Conservation (phyloP, 2,888 invertebrate genomes). For the Lasioglossum villosulum region DNA sequence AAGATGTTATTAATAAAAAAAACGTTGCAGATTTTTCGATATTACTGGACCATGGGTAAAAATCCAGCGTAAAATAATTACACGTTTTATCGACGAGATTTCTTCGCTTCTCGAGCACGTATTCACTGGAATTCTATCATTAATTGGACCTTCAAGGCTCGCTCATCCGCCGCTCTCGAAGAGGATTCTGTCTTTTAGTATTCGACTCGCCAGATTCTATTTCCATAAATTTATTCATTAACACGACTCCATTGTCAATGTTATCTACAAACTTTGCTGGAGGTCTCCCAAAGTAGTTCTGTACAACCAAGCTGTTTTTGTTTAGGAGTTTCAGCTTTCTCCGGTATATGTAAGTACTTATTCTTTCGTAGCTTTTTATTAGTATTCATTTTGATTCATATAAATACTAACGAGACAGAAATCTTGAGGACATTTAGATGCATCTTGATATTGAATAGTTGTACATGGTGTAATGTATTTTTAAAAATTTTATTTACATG, state of each 20-base stretch:
- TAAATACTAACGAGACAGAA: background rate
- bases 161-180: background rate
- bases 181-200: constrained; percentile 12
- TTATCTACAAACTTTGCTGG: background rate
- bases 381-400: background rate
- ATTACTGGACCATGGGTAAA: background rate
- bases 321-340: background rate
- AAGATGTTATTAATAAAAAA: too few relatives aligned
- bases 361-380: background rate
- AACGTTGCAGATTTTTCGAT: constrained; percentile 9
- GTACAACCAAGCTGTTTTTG: background rate
- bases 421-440: too few relatives aligned
- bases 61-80: constrained; percentile 46
- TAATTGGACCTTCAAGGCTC: constrained; percentile 51
- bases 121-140: constrained; percentile 40
- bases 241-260: constrained; percentile 43
- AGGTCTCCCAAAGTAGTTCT: background rate
- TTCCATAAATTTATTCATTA: constrained; percentile 48
- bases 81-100: constrained; percentile 39
- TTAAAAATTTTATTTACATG: background rate
- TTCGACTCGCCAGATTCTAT: constrained; percentile 27
- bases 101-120: constrained; percentile 55
- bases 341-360: background rate
- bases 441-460: too few relatives aligned
- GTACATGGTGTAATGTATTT: background rate